Conservation (phyloP, 2,113 vertebrate species). For the zebrafish (Danio rerio) region DNA sequence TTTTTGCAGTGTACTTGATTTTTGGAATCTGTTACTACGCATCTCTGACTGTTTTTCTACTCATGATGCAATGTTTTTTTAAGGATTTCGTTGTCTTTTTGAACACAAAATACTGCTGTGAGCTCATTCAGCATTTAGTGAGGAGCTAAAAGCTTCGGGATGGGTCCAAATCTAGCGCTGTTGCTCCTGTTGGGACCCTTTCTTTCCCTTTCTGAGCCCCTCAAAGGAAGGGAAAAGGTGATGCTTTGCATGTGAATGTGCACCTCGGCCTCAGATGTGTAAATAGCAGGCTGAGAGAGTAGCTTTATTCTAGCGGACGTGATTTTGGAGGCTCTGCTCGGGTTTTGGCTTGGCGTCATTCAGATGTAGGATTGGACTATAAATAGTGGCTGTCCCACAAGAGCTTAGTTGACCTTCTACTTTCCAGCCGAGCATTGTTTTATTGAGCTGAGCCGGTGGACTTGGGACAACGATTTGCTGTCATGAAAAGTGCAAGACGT, state of each 20-base stretch:
- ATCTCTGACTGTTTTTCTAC: background rate
- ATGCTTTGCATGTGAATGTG: slow-evolving; percentile 46
- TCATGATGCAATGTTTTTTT: background rate
- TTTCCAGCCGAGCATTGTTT: slow-evolving; percentile 42
- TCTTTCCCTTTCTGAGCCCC: slow-evolving; percentile 6
- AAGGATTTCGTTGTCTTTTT: background rate
- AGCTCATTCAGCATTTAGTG: slow-evolving; percentile 23
- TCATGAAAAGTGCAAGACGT: slow-evolving; percentile 37
- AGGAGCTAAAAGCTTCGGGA: background rate
- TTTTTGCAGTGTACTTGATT: too few relatives aligned
- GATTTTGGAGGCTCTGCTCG: slow-evolving; percentile 15
- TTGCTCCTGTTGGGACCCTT: slow-evolving; percentile 22
- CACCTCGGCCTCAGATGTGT: slow-evolving; percentile 34
- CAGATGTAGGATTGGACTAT: slow-evolving; percentile 35
- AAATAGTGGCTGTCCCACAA: slow-evolving; percentile 32
- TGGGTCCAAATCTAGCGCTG: slow-evolving; percentile 10
- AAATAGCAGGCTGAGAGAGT: slow-evolving; percentile 25
- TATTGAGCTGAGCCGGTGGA: slow-evolving; percentile 15
- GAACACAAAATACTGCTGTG: background rate
- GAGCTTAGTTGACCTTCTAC: slow-evolving; percentile 35
- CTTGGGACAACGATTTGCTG: slow-evolving; percentile 37
- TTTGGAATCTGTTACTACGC: background rate
- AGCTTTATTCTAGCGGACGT: slow-evolving; percentile 4
- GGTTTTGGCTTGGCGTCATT: slow-evolving; percentile 37
- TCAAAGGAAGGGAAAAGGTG: slow-evolving; percentile 39